These are phyloP conservation scores for Nowickia ferox DNA, from an alignment of 2,888 invertebrate genomes.

Conservation along the genomic window DNA sequence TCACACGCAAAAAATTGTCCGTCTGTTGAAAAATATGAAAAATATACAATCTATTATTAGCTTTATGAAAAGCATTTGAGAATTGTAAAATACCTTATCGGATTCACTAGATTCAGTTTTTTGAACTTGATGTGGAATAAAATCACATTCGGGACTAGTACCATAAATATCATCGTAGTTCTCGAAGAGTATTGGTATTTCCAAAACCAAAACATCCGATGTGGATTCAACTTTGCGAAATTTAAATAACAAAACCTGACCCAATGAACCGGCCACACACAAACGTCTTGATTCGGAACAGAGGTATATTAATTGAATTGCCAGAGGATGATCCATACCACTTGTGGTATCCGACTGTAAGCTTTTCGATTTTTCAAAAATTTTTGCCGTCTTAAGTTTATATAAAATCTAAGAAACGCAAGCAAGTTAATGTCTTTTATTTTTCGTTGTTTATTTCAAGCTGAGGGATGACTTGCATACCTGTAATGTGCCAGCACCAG, in stretches of 20 bases:
- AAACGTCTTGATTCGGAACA: slow-evolving; percentile 96
- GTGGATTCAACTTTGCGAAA: slow-evolving; percentile 95
- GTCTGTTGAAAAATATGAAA: slow-evolving; percentile 76
- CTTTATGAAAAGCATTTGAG: slow-evolving; percentile 16
- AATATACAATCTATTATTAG: too few relatives aligned
- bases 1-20: slow-evolving; percentile 86
- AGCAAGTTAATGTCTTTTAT: too few relatives aligned
- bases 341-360: slow-evolving; percentile 85
- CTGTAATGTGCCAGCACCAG: slow-evolving; percentile 97
- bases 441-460: neutral
- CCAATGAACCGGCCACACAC: slow-evolving; percentile 94
- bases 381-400: slow-evolving; percentile 98
- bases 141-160: slow-evolving; percentile 92
- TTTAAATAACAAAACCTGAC: slow-evolving; percentile 97
- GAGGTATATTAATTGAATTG: slow-evolving; percentile 93
- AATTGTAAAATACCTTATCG: slow-evolving; percentile 76
- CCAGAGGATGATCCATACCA: slow-evolving; percentile 93
- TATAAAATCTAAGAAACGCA: slow-evolving; percentile 88
- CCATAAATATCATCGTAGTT: slow-evolving; percentile 90
- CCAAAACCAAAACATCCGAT: slow-evolving; percentile 91
- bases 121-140: slow-evolving; percentile 85
- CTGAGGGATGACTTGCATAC: slow-evolving; percentile 67
- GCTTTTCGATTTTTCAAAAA: slow-evolving; percentile 85
- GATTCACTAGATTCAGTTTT: slow-evolving; percentile 82
- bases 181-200: slow-evolving; percentile 94